Evolutionary conservation across 1,140 invertebrate species (phyloP).

Genomic region (Drosophila dunni): DNA sequence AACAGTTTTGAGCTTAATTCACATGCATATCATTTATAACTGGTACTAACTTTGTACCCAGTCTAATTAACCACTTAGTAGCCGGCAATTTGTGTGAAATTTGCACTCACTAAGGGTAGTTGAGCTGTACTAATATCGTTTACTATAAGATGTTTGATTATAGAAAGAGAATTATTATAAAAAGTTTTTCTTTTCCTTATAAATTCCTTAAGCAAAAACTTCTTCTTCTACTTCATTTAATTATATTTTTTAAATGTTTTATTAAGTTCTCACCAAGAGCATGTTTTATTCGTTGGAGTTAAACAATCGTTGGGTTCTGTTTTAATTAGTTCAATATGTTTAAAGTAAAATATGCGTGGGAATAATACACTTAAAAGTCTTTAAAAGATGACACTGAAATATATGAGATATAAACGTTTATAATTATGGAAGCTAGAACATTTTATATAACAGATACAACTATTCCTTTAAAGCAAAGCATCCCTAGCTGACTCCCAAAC

Average conservation of each 20-base stretch:
- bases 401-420: background rate
- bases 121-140: too few relatives aligned
- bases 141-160: too few relatives aligned
- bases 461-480: too few relatives aligned
- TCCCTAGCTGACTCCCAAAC: background rate
- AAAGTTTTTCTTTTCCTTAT: background rate
- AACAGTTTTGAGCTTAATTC: constrained; percentile 26
- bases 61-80: constrained; percentile 14
- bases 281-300: background rate
- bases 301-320: background rate
- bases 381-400: constrained; percentile 10
- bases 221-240: too few relatives aligned
- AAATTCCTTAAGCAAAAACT: too few relatives aligned
- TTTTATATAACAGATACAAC: too few relatives aligned
- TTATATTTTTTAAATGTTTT: background rate
- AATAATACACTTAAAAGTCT: constrained; percentile 12
- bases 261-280: background rate
- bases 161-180: too few relatives aligned
- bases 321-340: constrained; percentile 41
- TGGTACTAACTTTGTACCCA: background rate
- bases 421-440: constrained; percentile 11
- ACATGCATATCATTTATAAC: constrained; percentile 8
- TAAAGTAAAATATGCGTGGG: constrained; percentile 24
- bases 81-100: background rate
- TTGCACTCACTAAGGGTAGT: constrained; percentile 3